Percentiles rank a stretch among this genome's conserved stretches.
phyloP scores from a whole-genome alignment of 2,113 vertebrate genomes.

The Microcebus griseorufus region DNA sequence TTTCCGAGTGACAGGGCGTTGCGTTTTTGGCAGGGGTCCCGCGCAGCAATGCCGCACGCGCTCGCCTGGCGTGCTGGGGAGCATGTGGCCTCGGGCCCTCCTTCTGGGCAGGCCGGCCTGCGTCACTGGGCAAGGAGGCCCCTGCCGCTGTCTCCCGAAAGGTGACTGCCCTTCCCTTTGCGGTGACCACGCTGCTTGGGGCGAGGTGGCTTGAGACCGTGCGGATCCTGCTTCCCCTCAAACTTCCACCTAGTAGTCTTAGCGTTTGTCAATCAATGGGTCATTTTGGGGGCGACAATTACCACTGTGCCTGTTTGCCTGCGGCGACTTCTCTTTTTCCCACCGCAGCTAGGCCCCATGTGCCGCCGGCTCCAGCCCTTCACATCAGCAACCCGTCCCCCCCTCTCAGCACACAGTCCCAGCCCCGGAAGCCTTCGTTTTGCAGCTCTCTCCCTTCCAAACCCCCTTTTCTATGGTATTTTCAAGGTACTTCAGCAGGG shows the following conservation, averaged over 20 bases:
- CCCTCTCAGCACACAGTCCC: background rate
- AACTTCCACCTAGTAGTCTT: background rate
- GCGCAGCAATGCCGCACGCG: accelerated
- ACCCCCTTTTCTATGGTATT: background rate
- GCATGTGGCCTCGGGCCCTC: background rate
- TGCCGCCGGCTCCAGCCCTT: background rate
- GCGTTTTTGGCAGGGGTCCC: background rate
- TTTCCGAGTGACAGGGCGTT: background rate
- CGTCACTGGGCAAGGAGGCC: background rate
- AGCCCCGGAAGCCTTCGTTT: background rate
- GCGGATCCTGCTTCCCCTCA: background rate
- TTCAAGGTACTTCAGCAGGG: background rate
- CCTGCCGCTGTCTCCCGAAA: background rate
- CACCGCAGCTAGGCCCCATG: background rate
- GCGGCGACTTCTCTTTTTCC: background rate
- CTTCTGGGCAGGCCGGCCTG: background rate
- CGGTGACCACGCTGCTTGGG: background rate
- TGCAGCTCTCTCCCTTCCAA: accelerated
- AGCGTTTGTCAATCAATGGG: background rate
- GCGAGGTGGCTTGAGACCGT: background rate
- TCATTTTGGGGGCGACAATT: background rate
- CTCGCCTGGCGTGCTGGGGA: accelerated
- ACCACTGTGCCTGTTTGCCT: accelerated
- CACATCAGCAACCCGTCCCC: background rate
- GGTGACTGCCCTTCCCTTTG: background rate